Evolutionary conservation across 2,888 invertebrate genomes (phyloP), one percentile per base, ranked within the genome.

Genomic region (Megaustenia siamemsis): DNA sequence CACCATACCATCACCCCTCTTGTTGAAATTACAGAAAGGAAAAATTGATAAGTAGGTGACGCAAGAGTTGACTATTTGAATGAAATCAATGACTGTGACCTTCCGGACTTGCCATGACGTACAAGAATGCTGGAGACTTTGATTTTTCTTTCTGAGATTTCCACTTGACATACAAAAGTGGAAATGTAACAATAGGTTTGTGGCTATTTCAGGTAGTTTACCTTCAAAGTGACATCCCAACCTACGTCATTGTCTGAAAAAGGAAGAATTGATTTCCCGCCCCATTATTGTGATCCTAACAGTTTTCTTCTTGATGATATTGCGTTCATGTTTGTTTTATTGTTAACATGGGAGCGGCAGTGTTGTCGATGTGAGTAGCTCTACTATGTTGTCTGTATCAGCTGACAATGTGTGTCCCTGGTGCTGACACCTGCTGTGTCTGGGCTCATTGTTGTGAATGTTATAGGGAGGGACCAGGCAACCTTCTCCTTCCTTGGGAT

Each of bases 241-340:
- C 28, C 45, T 66, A 32, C 79, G 79, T 79, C 79, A 79, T 66
- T 10, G 32, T 45, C 43, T 45, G 15, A 66, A 15, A 40, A 28
- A 66, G 40, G 43, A 24, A 32, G 40, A n/a, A 79, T 79, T 79
- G 79, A 79, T 79, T 79, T 79, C 66, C n/a, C n/a, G n/a, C n/a
- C 21, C 45, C 43, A 79, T 79, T 66, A 79, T 18, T n/a, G 24
- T 35, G n/a, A 5, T 77, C 24, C 40, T 40, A 38, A 60, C 60
- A 56, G 6, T 56, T 77, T 56, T 38, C 38, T 32, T 32, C 49
- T 35, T 28, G 43, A n/a, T 43, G 49, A 2, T 40, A 40, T 38
- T 38, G 40, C 38, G 69, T 24, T 21, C 38, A 38, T 69, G 21
- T 24, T 12, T 38, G 32, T 66, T 66, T 18, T 4, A 21, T 56